Evolutionary conservation across 2,113 vertebrate genomes (phyloP), one percentile per base, ranked within the genome.

Genomic region (Gulo gulo): DNA sequence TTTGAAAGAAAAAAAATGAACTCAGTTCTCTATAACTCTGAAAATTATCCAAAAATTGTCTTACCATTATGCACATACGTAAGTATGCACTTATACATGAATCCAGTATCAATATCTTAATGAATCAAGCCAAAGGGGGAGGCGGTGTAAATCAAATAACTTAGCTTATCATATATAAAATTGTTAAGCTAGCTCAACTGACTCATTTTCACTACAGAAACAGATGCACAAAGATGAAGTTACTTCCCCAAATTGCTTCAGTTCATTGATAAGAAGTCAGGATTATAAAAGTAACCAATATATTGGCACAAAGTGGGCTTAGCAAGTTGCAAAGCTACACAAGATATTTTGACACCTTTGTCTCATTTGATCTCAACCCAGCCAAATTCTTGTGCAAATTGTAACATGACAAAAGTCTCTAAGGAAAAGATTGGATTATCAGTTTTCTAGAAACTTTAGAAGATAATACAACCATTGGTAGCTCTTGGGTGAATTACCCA

Each of bases 261-360:
- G 26, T 81, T 94, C 85, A 73, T 31, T 88, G 34, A 82, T 79
- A 95, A 34, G 84, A 23, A 69, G 11, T 76, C 36, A 31, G 36
- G 31, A 73, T 65, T 94, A 91, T 91, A 89, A 90, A 97, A 69
- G 26, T 83, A 69, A 80, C 79, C 45, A 87, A 96, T 95, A 89
- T 55, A 92, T 8, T 83, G 52, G 63, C 57, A 80, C 20, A 29
- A 93, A 93, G n/a, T 9, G 88, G 45, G 0, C 7, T 87, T 73
- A 45, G 63, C 50, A 74, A 82, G 23, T 20, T 88, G 12, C 83
- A 79, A 47, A 84, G 1, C 42, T 69, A 21, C 18, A 39, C 9
- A 80, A 78, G 84, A 26, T 94, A 87, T 86, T 96, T 87, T 71
- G 52, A 90, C 21, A 92, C 1, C 0, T 3, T 83, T 80, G 2